Evolutionary conservation across 2,113 vertebrate genomes (phyloP).

Genomic region (Pseudorhombus dupliciocellatus): DNA sequence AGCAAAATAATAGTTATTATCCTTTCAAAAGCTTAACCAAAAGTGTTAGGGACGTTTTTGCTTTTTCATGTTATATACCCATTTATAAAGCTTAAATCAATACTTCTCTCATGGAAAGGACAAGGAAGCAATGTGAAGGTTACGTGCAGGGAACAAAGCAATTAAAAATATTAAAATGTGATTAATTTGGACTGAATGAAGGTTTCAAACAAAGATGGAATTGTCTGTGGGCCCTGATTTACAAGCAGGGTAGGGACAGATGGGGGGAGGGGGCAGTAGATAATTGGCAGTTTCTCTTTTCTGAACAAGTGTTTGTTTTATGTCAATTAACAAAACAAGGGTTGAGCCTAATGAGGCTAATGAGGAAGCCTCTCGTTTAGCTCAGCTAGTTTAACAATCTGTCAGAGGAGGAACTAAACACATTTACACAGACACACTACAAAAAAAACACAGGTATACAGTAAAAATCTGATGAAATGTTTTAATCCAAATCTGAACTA

Average conservation of each 20-base stretch:
- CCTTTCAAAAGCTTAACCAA: neutral
- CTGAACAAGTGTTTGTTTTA: constrained; percentile 69
- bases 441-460: neutral
- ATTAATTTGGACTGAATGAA: constrained; percentile 4
- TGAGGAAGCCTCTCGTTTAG: constrained; percentile 62
- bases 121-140: neutral
- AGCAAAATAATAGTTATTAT: neutral
- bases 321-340: constrained; percentile 74
- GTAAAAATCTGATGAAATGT: too few species aligned
- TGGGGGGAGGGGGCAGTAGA: neutral
- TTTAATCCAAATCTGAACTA: neutral
- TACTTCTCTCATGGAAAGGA: neutral
- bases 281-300: constrained; percentile 62
- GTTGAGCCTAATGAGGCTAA: constrained; percentile 72
- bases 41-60: neutral
- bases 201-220: constrained; percentile 21
- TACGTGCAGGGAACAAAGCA: neutral
- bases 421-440: neutral
- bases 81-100: neutral
- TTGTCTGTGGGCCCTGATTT: constrained; percentile 18
- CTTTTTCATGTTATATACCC: neutral
- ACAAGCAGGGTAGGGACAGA: constrained; percentile 11
- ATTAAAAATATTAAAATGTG: neutral
- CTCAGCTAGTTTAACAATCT: constrained; percentile 51
- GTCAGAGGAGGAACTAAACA: constrained; percentile 35